phyloP scores from a whole-genome alignment of 2,888 invertebrate species.

The Mesorhabditis sp. region DNA sequence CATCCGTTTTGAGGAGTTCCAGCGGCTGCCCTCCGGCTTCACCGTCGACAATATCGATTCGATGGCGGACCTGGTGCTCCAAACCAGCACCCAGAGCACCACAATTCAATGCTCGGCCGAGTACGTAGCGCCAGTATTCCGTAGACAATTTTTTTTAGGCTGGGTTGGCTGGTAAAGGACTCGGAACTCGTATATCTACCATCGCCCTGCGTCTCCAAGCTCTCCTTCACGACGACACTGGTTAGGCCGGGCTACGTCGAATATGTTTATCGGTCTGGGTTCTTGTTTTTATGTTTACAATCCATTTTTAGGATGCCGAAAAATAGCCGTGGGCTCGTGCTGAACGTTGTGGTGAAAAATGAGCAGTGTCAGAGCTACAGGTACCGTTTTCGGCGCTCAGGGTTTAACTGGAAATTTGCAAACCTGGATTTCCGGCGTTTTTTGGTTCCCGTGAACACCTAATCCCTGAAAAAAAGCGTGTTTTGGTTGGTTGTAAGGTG shows the following conservation, averaged over 20 bases:
- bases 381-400: slow-evolving; percentile 8
- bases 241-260: slow-evolving; percentile 64
- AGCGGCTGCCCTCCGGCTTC: slow-evolving; percentile 63
- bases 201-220: slow-evolving; percentile 62
- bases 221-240: slow-evolving; percentile 64
- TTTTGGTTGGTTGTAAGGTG: no score
- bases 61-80: slow-evolving; percentile 15
- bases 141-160: slow-evolving; percentile 50
- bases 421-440: no score
- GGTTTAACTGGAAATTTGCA: no score
- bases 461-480: background rate
- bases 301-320: slow-evolving; percentile 32
- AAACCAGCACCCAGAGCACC: background rate
- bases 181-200: slow-evolving; percentile 63
- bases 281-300: background rate
- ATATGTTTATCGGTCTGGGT: slow-evolving; percentile 61
- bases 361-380: slow-evolving; percentile 54
- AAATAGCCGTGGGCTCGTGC: slow-evolving; percentile 40
- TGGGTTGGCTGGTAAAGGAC: slow-evolving; percentile 62
- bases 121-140: slow-evolving; percentile 15
- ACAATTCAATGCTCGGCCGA: slow-evolving; percentile 21
- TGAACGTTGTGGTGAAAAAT: slow-evolving; percentile 50
- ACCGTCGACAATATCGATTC: slow-evolving; percentile 37
- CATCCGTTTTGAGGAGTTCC: slow-evolving; percentile 64
- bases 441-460: background rate